Evolutionary conservation across 2,888 invertebrate species (phyloP), one percentile per base, ranked within the genome.

Genomic region (Leptinotarsa rubiginosa): DNA sequence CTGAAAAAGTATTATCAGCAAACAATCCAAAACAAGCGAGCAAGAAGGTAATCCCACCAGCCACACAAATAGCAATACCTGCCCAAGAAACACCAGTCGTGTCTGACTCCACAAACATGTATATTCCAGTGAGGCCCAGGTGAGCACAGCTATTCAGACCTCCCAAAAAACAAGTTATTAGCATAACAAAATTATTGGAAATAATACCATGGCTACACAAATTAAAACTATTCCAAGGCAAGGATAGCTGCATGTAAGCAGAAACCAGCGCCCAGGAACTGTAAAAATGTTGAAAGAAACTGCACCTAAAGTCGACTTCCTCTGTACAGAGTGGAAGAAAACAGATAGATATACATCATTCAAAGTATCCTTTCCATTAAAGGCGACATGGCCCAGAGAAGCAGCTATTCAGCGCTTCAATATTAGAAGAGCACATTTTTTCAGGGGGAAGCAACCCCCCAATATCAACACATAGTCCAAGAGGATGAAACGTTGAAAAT

Each of bases 381-480:
- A 65, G 65, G 47, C 18, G 41, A 65, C 25, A 65, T 47, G 65
- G 65, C 65, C 65, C 25, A 47, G 47, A 22, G 65, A 2, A 47
- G 65, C 65, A 65, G 65, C 65, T 31, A 47, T 65, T 31, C 25
- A 47, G 18, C 41, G 65, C 41, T 65, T 65, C 31, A 65, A 47
- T 65, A 47, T 65, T 65, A 65, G 47, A 65, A 65, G 52, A n/a
- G 52, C 52, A 54, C 52, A 54, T 54, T 54, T 54, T 54, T 54
- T 54, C 52, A 54, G 52, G 18, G 16, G 52, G 52, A 54, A 54
- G 52, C 52, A 54, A 5, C 52, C 52, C 4, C 7, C 16, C 2
- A 54, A 7, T 54, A 54, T 18, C 52, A 54, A 10, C 52, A 54
- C 18, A 54, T n/a, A 54, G 52, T 10, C 52, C 52, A 54, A 54